phyloP scores from a whole-genome alignment of 2,888 invertebrate species.

The Erebia epiphron region DNA sequence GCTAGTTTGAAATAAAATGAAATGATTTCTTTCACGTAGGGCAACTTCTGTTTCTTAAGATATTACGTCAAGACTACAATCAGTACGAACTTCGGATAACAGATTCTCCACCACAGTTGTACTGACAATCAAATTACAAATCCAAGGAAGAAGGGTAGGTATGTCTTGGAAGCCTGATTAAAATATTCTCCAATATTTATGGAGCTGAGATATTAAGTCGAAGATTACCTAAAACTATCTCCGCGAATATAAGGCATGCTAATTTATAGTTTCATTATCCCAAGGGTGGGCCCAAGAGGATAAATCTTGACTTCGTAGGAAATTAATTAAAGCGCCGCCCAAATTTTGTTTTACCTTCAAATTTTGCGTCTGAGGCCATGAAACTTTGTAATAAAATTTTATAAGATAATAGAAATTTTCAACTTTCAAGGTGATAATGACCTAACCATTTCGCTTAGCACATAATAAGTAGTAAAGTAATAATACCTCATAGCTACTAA shows the following conservation, averaged over 20 bases:
- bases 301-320: constrained; percentile 15
- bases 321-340: constrained; percentile 14
- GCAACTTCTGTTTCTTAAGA: too few species aligned
- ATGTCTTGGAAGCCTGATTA: not conserved
- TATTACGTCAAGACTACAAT: too few species aligned
- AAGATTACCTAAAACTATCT: constrained; percentile 16
- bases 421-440: too few species aligned
- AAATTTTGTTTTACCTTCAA: constrained; percentile 1
- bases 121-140: too few species aligned
- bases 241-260: constrained; percentile 9
- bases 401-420: too few species aligned
- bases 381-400: not conserved
- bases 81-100: too few species aligned
- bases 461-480: not conserved
- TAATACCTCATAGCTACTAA: not conserved
- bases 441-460: not conserved
- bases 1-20: too few species aligned
- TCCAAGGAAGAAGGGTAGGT: too few species aligned
- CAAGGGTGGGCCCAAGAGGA: constrained; percentile 9
- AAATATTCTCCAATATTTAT: not conserved
- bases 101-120: too few species aligned
- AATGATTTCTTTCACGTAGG: too few species aligned
- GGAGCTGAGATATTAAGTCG: constrained; percentile 1
- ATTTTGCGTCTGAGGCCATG: constrained; percentile 1
- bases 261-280: constrained; percentile 21